phyloP scores from a whole-genome alignment of 2,113 vertebrate genomes.

The Oryzias woworae region DNA sequence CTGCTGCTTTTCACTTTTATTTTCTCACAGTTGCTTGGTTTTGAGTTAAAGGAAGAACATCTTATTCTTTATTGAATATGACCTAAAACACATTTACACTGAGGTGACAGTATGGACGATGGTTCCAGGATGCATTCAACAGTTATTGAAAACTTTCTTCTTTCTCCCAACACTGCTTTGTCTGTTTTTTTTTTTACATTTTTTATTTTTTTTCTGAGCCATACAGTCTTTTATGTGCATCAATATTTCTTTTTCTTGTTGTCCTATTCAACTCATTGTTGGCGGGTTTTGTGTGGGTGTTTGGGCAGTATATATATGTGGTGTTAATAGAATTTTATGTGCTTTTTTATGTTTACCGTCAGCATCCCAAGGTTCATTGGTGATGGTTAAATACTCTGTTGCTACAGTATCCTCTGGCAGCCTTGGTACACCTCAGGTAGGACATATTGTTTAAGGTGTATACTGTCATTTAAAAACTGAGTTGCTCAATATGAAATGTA shows the following conservation, averaged over 20 bases:
- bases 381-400: background rate
- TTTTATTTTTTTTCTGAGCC: too few species aligned
- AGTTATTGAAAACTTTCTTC: background rate
- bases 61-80: background rate
- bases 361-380: background rate
- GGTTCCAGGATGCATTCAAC: background rate
- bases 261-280: too few species aligned
- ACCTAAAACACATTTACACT: background rate
- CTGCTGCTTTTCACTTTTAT: background rate
- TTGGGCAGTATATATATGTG: background rate
- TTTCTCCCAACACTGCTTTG: too few species aligned
- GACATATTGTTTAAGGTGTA: too few species aligned
- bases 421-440: background rate
- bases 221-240: too few species aligned
- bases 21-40: background rate
- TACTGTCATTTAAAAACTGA: too few species aligned
- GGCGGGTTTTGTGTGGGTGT: too few species aligned
- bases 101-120: too few species aligned
- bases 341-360: background rate
- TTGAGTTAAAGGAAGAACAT: background rate
- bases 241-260: too few species aligned
- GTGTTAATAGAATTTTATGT: background rate
- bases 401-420: background rate
- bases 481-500: too few species aligned
- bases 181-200: too few species aligned